A percentile compares a stretch with the other conserved stretches of the same genome.
These are phyloP conservation scores for Channa striata DNA, from an alignment of 2,797 vertebrate genomes.

Conservation along the genomic window DNA sequence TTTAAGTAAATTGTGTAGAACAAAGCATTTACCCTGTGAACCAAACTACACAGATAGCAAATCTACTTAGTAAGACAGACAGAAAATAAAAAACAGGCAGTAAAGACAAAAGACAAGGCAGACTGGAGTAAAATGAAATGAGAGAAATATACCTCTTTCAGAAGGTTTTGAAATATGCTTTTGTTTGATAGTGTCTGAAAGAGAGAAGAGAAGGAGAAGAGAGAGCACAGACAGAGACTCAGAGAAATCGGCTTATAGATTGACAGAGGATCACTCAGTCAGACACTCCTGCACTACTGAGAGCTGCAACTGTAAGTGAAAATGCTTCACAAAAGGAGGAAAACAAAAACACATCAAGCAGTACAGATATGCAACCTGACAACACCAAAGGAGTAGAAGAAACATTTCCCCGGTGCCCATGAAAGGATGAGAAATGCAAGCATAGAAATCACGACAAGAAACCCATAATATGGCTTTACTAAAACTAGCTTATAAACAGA, in stretches of 20 bases:
- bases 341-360: constrained; percentile 56
- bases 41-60: constrained; percentile 35
- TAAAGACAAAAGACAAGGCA: constrained; percentile 76
- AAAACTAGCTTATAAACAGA: constrained; percentile 1
- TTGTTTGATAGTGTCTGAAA: constrained; percentile 99
- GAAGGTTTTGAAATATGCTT: constrained; percentile 99
- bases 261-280: constrained; percentile 64
- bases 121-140: constrained; percentile 68
- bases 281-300: constrained; percentile 30
- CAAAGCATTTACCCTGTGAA: constrained; percentile 22
- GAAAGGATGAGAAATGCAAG: constrained; percentile 30
- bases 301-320: constrained; percentile 57
- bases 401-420: not conserved
- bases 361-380: constrained; percentile 47
- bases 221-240: constrained; percentile 78
- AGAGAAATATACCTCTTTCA: constrained; percentile 95
- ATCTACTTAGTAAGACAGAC: constrained; percentile 32
- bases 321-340: constrained; percentile 51
- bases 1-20: constrained; percentile 14
- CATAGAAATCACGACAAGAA: not conserved
- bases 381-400: constrained; percentile 37
- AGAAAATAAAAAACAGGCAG: constrained; percentile 68
- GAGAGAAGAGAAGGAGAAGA: constrained; percentile 83
- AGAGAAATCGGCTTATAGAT: constrained; percentile 68
- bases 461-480: not conserved